Conservation (phyloP, 1,140 invertebrate species). For the Nasonia longicornis region DNA sequence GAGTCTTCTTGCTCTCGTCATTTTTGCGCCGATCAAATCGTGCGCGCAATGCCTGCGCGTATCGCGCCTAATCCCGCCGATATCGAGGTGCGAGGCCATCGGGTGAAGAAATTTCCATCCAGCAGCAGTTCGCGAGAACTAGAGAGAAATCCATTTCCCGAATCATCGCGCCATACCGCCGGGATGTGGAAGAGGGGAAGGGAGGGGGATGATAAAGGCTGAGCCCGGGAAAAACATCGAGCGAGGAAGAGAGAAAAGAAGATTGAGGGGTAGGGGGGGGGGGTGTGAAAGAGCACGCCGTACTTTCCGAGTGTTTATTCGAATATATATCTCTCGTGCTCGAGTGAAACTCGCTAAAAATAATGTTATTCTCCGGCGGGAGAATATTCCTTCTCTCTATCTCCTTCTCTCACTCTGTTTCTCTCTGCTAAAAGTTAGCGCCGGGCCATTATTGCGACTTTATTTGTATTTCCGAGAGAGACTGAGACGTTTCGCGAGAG, state of each 20-base stretch:
- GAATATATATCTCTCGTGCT: neutral
- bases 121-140: neutral
- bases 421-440: neutral
- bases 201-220: neutral
- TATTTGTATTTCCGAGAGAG: neutral
- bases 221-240: neutral
- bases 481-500: neutral
- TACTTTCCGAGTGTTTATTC: neutral
- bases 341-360: neutral
- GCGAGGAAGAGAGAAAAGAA: neutral
- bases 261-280: neutral
- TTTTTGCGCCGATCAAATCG: conserved; percentile 26
- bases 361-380: neutral
- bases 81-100: neutral
- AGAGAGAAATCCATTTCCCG: conserved; percentile 16
- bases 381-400: neutral
- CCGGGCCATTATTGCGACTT: neutral
- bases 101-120: neutral
- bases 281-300: neutral
- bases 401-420: neutral
- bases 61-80: neutral
- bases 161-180: conserved; percentile 1
- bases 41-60: neutral
- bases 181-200: neutral
- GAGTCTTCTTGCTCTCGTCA: neutral